A percentile compares a stretch with the other conserved stretches of the same genome.
Conservation (phyloP, 2,797 vertebrate species). For the Microctenopoma steveboyesi region DNA sequence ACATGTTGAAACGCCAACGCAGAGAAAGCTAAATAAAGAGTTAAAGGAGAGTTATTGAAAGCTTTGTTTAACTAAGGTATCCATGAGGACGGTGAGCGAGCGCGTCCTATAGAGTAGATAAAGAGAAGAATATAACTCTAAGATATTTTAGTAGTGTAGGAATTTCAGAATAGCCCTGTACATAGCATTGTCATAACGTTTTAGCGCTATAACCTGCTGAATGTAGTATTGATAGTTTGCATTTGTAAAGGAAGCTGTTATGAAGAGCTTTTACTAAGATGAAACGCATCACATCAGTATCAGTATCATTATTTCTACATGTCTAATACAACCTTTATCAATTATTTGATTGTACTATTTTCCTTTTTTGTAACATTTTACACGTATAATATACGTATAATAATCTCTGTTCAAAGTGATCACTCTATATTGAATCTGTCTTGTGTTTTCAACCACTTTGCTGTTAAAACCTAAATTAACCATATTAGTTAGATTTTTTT, state of each 20-base stretch:
- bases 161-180: conserved; percentile 39
- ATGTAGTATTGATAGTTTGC: conserved; percentile 77
- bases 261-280: conserved; percentile 24
- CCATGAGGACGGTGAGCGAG: background rate
- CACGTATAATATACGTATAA: background rate
- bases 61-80: conserved; percentile 16
- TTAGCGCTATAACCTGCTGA: conserved; percentile 73
- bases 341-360: conserved; percentile 30
- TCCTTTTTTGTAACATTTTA: conserved; percentile 22
- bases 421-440: conserved; percentile 24
- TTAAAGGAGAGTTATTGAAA: background rate
- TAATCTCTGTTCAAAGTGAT: conserved; percentile 12
- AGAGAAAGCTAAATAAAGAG: background rate
- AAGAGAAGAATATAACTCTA: background rate
- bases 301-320: conserved; percentile 49
- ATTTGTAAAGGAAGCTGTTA: conserved; percentile 47
- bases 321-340: conserved; percentile 44
- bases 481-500: background rate
- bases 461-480: conserved; percentile 14
- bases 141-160: conserved; percentile 36
- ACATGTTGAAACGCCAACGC: background rate
- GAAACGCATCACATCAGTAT: conserved; percentile 8
- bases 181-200: conserved; percentile 44
- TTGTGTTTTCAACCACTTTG: conserved; percentile 31
- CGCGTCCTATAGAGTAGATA: background rate